phyloP scores from a whole-genome alignment of 2,888 invertebrate species.

The Cylindroiulus punctatus region DNA sequence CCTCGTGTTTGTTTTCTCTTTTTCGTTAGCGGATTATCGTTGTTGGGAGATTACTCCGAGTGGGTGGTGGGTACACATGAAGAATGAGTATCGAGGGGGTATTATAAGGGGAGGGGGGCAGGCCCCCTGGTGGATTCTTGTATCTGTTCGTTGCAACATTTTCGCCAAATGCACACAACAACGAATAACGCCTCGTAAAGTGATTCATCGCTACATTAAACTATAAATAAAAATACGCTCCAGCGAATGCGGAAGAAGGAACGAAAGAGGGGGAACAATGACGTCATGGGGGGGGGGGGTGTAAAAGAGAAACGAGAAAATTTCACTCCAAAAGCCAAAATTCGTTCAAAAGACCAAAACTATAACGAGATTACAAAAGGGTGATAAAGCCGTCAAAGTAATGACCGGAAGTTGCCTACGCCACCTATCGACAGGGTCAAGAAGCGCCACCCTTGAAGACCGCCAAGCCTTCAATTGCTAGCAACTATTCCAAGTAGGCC shows the following conservation, averaged over 20 bases:
- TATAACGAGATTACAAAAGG: no score
- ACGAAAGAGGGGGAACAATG: not conserved
- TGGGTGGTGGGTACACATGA: not conserved
- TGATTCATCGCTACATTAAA: constrained; percentile 42
- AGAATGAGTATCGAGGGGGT: not conserved
- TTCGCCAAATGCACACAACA: constrained; percentile 25
- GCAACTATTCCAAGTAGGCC: no score
- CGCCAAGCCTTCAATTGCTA: no score
- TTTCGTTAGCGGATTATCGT: no score
- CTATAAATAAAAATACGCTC: constrained; percentile 37
- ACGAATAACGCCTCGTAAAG: constrained; percentile 33
- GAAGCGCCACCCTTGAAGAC: no score
- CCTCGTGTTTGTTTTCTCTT: no score
- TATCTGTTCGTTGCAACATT: constrained; percentile 16
- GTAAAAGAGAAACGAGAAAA: not conserved
- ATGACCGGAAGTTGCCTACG: no score
- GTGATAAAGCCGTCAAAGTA: no score
- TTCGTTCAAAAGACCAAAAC: no score
- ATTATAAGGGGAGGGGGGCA: not conserved
- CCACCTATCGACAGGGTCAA: no score
- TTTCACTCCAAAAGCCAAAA: not conserved
- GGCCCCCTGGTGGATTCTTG: not conserved
- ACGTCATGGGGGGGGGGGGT: not conserved
- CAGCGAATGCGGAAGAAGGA: constrained; percentile 18
- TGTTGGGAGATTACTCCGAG: no score